Base-by-base conservation (phyloP, 2,113 vertebrate genomes). In the Nerophis lumbriciformis region DNA sequence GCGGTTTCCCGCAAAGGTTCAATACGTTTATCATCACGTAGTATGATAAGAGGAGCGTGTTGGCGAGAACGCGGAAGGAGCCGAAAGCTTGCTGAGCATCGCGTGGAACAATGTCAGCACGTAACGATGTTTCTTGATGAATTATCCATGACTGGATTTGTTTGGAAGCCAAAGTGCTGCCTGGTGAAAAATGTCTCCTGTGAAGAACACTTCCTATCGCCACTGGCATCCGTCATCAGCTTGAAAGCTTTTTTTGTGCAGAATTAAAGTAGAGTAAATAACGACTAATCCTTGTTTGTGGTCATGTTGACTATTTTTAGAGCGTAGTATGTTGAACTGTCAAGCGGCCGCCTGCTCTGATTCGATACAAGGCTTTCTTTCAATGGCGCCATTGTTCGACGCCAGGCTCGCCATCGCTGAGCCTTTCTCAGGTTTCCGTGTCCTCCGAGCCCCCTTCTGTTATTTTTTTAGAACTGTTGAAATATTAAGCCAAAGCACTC, bases 341-440 rank as follows among this genome's bases (percentile, higher is more conserved):
- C 28, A 9, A 68, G 51, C 8, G 37, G 49, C 50, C 6, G 69
- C 71, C 68, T 68, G 71, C 53, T 54, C 3, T 44, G 48, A 79
- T 79, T 76, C 73, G 78, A 83, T 79, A 70, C 4, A 1, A 13
- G 16, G 6, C 19, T 65, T 65, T 63, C 57, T 57, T 8, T 83
- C 59, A 85, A 80, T 73, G 64, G 64, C 0, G 1, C 44, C 77
- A 67, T 81, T 83, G 83, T 83, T 81, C 71, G 6, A 58, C 8
- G 28, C 19, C 54, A 1, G 48, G 44, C 56, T 59, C 16, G 5
- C 39, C 56, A 61, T 3, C 68, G 42, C 6, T 21, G 45, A 54
- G 39, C 37, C 49, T 50, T 47, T 53, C 52, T 72, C 68, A 49
- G 16, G 1, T 21, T 69, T 48, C 19, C 3, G 19, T 48, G 45